Base-by-base conservation (phyloP, 1,140 invertebrate genomes). In the Tetragnatha versicolor region DNA sequence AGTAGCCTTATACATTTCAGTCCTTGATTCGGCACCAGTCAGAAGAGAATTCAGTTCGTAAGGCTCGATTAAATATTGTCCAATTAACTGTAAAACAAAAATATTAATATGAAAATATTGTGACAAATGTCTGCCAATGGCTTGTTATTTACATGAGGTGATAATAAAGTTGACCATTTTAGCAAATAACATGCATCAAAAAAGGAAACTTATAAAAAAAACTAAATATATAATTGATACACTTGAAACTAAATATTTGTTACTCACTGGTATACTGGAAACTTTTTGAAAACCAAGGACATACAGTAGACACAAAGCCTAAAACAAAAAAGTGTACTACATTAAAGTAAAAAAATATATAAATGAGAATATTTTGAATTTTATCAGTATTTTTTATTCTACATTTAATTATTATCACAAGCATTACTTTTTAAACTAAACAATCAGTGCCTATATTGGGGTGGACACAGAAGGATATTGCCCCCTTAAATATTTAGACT, bases 241-340 rank as follows among this genome's bases (percentile, higher is more conserved):
- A 12, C 27, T 55, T n/a, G 35, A 60, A 60, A 29, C 14, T 12
- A 60, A 35, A 17, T 35, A 2, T 14, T 33, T 35, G 2, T 17
- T 51, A 77, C 73, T 77, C 31, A 77, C 73, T 25, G 73, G 73
- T 33, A 77, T 77, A 9, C 49, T 9, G 12, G 73, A 25, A 65
- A 77, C 60, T 49, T 20, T 51, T 14, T 53, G 39, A 53, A 55
- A 35, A n/a, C 73, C 73, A 29, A 77, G 37, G 20, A 65, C 60
- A 39, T 51, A 37, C n/a, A 77, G 12, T 9, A 77, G 53, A 61
- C 73, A 77, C 1, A 77, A 39, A 31, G 47, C 61, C 73, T 77
- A 27, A 51, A 66, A 39, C 2, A 5, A 33, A 35, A 61, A 35
- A 27, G 60, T n/a, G n/a, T n/a, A n/a, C n/a, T n/a, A n/a, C n/a